Evolutionary conservation across 1,140 invertebrate species (phyloP).

Genomic region (Nylanderia fulva): DNA sequence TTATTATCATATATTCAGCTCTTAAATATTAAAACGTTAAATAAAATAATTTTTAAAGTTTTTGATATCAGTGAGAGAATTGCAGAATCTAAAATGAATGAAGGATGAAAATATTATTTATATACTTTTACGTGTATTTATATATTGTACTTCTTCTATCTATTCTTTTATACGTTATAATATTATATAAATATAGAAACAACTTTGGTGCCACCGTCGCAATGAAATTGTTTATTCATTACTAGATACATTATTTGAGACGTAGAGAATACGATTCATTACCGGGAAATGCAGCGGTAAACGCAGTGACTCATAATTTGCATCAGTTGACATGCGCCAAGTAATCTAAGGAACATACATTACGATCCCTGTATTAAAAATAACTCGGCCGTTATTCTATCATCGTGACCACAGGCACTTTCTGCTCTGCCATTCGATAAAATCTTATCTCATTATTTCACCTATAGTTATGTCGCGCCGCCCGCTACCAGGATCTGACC

Average conservation of each 20-base stretch:
- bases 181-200: background rate
- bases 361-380: constrained; percentile 46
- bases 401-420: constrained; percentile 55
- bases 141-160: background rate
- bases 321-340: constrained; percentile 56
- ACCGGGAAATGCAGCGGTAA: constrained; percentile 67
- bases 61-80: background rate
- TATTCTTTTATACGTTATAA: background rate
- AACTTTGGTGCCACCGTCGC: background rate
- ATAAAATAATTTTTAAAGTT: background rate
- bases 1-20: background rate
- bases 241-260: constrained; percentile 2
- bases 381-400: constrained; percentile 29
- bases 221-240: constrained; percentile 35
- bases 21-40: constrained; percentile 7
- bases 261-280: constrained; percentile 62
- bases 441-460: constrained; percentile 63
- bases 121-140: background rate
- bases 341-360: constrained; percentile 41
- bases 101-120: background rate
- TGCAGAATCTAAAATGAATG: background rate
- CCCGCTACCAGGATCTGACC: background rate
- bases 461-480: constrained; percentile 18
- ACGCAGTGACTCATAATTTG: constrained; percentile 66
- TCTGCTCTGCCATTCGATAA: constrained; percentile 62